A percentile compares a stretch with the other conserved stretches of the same genome.
These are phyloP conservation scores for Astatotilapia flaviijosephi DNA, from an alignment of 2,113 vertebrate genomes.

Conservation along the genomic window DNA sequence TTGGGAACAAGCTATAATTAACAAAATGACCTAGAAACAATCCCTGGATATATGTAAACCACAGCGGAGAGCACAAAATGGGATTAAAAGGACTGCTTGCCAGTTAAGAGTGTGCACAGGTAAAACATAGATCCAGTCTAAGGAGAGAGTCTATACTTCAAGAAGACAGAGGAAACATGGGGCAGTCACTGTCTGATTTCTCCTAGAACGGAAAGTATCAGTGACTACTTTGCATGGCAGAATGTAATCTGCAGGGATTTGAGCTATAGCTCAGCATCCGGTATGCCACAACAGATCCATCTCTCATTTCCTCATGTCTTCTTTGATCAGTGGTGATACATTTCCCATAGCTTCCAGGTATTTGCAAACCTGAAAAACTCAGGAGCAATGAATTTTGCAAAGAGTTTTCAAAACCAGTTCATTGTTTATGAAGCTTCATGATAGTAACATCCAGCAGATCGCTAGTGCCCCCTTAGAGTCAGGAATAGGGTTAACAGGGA, in stretches of 20 bases:
- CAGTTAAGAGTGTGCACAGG: neutral
- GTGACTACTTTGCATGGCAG: neutral
- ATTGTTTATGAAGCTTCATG: neutral
- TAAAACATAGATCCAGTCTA: neutral
- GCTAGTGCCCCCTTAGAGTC: neutral
- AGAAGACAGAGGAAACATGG: neutral
- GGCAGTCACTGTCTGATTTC: neutral
- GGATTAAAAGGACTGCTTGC: neutral
- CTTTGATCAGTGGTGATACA: neutral
- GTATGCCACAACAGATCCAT: neutral
- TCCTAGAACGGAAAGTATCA: neutral
- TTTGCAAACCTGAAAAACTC: neutral
- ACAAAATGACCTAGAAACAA: constrained; percentile 51
- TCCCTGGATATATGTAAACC: constrained; percentile 17
- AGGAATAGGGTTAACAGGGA: neutral
- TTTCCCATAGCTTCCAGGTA: neutral
- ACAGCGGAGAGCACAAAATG: neutral
- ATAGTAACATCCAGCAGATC: neutral
- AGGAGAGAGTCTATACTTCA: neutral
- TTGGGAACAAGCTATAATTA: constrained; percentile 48
- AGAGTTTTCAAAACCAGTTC: neutral
- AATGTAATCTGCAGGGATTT: neutral
- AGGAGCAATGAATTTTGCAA: neutral
- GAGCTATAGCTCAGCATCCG: neutral
- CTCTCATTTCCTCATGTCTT: neutral